Conservation (phyloP, 2,797 vertebrate species). For the Pseudochaenichthys georgianus region DNA sequence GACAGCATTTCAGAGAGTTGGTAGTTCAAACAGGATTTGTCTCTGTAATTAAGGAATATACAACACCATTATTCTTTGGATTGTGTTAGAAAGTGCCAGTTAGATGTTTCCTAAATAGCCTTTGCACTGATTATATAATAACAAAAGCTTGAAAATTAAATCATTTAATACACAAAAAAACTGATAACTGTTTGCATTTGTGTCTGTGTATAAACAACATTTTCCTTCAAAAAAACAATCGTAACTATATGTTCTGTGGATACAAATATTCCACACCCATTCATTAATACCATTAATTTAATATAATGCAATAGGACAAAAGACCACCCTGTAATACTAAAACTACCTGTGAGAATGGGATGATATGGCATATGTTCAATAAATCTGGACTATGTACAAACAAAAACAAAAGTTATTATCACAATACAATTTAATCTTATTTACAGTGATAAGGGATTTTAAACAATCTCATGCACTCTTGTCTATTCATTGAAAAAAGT, state of each 20-base stretch:
- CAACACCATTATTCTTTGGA: constrained; percentile 66
- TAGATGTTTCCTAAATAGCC: constrained; percentile 66
- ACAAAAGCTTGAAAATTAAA: constrained; percentile 73
- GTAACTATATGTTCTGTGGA: constrained; percentile 61
- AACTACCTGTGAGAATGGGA: constrained; percentile 57
- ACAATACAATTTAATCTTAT: constrained; percentile 88
- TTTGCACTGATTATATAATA: constrained; percentile 73
- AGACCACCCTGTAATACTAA: constrained; percentile 52
- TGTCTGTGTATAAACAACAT: constrained; percentile 70
- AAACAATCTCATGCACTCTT: constrained; percentile 77
- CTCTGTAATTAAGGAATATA: constrained; percentile 73
- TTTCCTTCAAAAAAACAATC: constrained; percentile 74
- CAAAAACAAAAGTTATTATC: constrained; percentile 80
- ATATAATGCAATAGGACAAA: constrained; percentile 65
- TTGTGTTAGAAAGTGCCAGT: constrained; percentile 61
- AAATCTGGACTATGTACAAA: constrained; percentile 88
- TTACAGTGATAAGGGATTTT: constrained; percentile 85
- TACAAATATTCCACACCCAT: constrained; percentile 81
- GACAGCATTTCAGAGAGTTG: constrained; percentile 68
- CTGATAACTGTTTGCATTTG: constrained; percentile 48
- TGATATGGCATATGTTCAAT: constrained; percentile 76
- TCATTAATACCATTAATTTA: constrained; percentile 67
- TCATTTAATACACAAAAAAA: constrained; percentile 64
- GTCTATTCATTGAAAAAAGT: constrained; percentile 56
- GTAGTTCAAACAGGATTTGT: constrained; percentile 77